Evolutionary conservation across 2,113 vertebrate genomes (phyloP), one percentile per base, ranked within the genome.

Genomic region (Muntiacus muntjak): DNA sequence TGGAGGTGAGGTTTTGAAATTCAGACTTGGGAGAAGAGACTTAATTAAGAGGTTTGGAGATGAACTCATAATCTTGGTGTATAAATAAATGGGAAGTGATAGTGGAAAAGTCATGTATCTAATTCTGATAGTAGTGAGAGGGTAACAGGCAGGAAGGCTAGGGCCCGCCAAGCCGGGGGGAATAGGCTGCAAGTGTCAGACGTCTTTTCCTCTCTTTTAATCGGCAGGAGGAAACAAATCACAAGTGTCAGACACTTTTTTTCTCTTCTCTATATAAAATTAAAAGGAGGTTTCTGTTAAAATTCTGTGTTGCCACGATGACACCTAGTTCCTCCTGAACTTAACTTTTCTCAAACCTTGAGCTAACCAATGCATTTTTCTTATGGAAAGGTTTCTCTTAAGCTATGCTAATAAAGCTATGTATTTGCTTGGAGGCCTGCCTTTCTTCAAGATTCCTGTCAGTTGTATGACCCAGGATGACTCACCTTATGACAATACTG

Each of bases 111-210:
- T 60, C 89, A 85, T 30, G 19, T 78, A 71, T 83, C 21, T 36
- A 79, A 67, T 36, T 71, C 19, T 36, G n/a, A 36, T 23, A 71
- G 4, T 71, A 71, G n/a, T 36, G n/a, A 23, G 9, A 36, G n/a
- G 9, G 19, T 23, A 71, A 71, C n/a, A 71, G 64, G 36, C n/a
- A 71, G n/a, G 17, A 36, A 36, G 19, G n/a, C 64, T 71, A 36
- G n/a, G 2, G n/a, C 17, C 11, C 19, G 9, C n/a, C 64, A 71
- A 71, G 64, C 0, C 3, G 12, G 2, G n/a, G 64, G n/a, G 36
- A 71, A 36, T 36, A 36, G n/a, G 64, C 19, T 71, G 9, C 9
- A 71, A 12, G 64, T 71, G 17, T 71, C n/a, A 36, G 64, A 36
- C 0, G 0, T 19, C n/a, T n/a, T 71, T 36, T 36, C 64, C 9